Conservation (phyloP, 2,113 vertebrate species). For the Guaruba guarouba region DNA sequence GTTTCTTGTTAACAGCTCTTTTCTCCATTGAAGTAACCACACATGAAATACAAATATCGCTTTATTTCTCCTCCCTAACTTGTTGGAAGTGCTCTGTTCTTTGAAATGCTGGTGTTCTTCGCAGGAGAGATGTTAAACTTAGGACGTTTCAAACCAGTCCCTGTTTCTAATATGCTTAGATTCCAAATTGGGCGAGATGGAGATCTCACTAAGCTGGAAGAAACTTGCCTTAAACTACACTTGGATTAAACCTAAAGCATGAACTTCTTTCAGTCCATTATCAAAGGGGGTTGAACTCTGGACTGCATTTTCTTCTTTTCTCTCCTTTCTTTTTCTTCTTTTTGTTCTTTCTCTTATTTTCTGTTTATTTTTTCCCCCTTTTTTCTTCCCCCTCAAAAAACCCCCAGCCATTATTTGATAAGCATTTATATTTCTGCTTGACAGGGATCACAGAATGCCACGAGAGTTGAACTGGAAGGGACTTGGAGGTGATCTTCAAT, state of each 20-base stretch:
- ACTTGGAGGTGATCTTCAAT: not conserved
- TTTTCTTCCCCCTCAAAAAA: not conserved
- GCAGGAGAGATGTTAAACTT: not conserved
- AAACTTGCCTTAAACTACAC: constrained; percentile 37
- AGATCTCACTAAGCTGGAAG: not conserved
- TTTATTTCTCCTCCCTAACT: not conserved
- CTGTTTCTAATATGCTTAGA: not conserved
- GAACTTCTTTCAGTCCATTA: not conserved
- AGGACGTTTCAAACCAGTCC: not conserved
- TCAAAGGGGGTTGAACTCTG: not conserved
- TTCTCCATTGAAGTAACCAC: not conserved
- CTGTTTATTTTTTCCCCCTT: not conserved
- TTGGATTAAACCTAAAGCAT: not conserved
- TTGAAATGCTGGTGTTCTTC: not conserved
- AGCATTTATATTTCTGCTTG: not conserved
- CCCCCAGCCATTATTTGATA: not conserved
- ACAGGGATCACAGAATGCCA: not conserved
- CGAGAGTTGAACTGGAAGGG: not conserved
- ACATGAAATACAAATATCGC: not conserved
- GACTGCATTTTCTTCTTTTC: not conserved
- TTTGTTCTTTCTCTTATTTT: not conserved
- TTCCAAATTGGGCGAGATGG: not conserved
- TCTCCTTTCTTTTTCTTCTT: not conserved
- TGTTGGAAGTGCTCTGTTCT: not conserved
- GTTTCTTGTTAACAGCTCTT: not conserved